These are phyloP conservation scores for Aythya baeri DNA, from an alignment of 2,113 vertebrate species.

Conservation along the genomic window DNA sequence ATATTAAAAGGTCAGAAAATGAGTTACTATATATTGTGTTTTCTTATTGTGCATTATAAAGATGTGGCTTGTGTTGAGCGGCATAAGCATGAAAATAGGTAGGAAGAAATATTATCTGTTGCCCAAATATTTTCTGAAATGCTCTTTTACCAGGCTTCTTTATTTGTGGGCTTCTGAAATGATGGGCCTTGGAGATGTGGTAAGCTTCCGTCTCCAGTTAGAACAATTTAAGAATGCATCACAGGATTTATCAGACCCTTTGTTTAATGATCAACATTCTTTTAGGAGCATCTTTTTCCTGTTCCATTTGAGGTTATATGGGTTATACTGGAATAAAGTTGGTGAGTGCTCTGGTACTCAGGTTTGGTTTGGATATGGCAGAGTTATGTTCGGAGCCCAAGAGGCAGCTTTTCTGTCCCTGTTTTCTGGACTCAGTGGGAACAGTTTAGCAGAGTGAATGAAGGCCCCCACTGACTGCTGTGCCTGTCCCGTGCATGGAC, in stretches of 20 bases:
- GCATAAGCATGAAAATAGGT: conserved; percentile 17
- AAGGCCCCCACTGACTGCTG: not conserved
- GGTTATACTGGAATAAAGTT: not conserved
- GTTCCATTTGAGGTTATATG: not conserved
- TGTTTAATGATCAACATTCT: not conserved
- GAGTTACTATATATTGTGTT: conserved; percentile 83
- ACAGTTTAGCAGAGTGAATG: rapidly evolving
- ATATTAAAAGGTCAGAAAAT: conserved; percentile 98
- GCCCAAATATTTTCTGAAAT: conserved; percentile 41
- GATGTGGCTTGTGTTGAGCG: conserved; percentile 64
- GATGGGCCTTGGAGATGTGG: not conserved
- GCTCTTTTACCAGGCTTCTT: not conserved
- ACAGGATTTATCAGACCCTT: not conserved
- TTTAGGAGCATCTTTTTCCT: not conserved
- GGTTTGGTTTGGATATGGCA: not conserved
- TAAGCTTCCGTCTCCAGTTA: not conserved
- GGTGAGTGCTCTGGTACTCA: not conserved
- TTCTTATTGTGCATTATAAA: conserved; percentile 78
- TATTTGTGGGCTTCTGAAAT: not conserved
- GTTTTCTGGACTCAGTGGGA: not conserved
- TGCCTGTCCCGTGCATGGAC: rapidly evolving
- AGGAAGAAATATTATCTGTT: conserved; percentile 41
- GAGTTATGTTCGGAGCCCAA: not conserved
- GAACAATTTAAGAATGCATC: not conserved
- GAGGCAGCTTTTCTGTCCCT: not conserved